Base-by-base conservation (phyloP, 2,113 vertebrate genomes). In the Sorex araneus region DNA sequence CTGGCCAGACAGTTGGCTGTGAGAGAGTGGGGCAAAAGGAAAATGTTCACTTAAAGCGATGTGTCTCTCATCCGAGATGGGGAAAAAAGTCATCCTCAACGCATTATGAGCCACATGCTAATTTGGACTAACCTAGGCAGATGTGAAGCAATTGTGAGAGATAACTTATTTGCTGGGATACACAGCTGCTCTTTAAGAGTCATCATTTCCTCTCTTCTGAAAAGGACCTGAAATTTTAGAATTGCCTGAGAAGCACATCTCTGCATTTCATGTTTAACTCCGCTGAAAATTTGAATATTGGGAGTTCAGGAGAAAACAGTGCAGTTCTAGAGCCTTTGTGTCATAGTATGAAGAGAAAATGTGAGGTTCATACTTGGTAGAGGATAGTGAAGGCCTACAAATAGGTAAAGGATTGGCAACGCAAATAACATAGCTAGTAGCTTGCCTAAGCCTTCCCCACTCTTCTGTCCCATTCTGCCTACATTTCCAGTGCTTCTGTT, bases 101-200 rank as follows among this genome's bases (percentile, higher is more conserved):
- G 25, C 76, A 76, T 16, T 28, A 11, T 36, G 30, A 94, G 15
- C 21, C 87, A 30, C 5, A 0, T 13, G 8, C 63, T 74, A 27
- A 21, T 89, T 94, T n/a, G 71, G 27, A 79, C n/a, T 47, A 1
- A 0, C 30, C 8, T 15, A 19, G 8, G 27, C 3, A 84, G 6
- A 15, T 66, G 64, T 66, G 69, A 54, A 2, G 4, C 12, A 78
- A 18, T 45, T 43, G 1, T 57, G 66, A 93, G 73, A 84, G 15
- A 43, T 69, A 27, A 47, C 40, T 78, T 90, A 60, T 73, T 90
- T 93, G 81, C n/a, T 83, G 7, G 6, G 11, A 3, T 83, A 10
- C 32, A 30, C 2, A 82, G 19, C 40, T 90, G n/a, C n/a, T 82
- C 21, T 57, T 27, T 27, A 70, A 85, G 7, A 91, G 69, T 3